Evolutionary conservation across 2,113 vertebrate species (phyloP), one percentile per base, ranked within the genome.

Genomic region (Neotoma lepida): DNA sequence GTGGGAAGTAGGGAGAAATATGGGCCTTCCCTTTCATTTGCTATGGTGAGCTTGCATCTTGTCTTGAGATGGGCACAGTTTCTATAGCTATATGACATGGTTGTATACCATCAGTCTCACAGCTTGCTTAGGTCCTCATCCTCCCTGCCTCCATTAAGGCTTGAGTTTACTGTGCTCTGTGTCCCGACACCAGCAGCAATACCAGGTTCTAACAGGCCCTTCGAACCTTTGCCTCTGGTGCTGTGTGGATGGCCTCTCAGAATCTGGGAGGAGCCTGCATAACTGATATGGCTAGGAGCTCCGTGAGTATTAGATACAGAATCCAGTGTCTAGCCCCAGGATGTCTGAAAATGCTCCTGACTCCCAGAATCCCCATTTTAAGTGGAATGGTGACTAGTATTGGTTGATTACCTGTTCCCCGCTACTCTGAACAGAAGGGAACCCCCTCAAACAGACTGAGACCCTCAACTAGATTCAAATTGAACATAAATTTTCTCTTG

Each of bases 21-120:
- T 1, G 4, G 56, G 4, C 15, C 18, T 80, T 30, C 0, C 4
- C 15, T 64, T 56, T 74, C 26, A 9, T 30, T 58, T 71, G 9
- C 39, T 0, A 0, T 44, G 33, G 46, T 68, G 61, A 24, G 14
- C 74, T 54, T 86, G 9, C 39, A 28, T 0, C 1, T 41, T 18
- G 14, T 22, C 12, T 13, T 18, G 41, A 9, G 26, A 33, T 49
- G 18, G 61, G 30, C 17, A 70, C 30, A 51, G 0, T 33, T 30
- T 64, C 44, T 64, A 12, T 1, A 9, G 81, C 61, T 14, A 4
- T 30, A 4, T 17, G 18, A 78, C 30, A 10, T 0, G 1, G 13
- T 35, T 77, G 85, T 56, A 24, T 9, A 44, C 10, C 33, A 46
- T 58, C 35, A 2, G 4, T 17, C 58, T 46, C 49, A 74, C 33